Percentiles rank a stretch among this genome's conserved stretches.
Conservation (phyloP, 2,113 vertebrate genomes). For the Corvus cornix region DNA sequence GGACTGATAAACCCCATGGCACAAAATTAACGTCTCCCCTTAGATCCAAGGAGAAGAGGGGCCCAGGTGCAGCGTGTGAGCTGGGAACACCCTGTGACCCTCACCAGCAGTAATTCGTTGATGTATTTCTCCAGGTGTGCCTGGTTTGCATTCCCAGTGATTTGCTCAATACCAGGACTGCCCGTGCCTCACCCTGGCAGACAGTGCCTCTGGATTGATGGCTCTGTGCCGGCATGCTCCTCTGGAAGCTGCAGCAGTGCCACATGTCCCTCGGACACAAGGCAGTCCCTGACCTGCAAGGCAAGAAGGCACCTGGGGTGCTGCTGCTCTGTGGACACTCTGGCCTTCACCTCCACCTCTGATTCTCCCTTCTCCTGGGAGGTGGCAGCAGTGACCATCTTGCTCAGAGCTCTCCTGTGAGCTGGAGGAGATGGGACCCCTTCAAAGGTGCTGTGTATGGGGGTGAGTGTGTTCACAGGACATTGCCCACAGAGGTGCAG, state of each 20-base stretch:
- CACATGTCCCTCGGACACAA: neutral
- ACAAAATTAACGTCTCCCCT: neutral
- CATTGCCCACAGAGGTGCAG: neutral
- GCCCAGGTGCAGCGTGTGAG: neutral
- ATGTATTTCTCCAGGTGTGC: neutral
- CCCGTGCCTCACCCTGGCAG: neutral
- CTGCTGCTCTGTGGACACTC: neutral
- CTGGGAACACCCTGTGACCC: neutral
- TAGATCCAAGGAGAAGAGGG: neutral
- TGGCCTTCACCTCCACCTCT: neutral
- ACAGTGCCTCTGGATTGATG: neutral
- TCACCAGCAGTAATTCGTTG: neutral
- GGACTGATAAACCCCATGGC: neutral
- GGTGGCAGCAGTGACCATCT: neutral
- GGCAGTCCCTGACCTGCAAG: rapidly evolving
- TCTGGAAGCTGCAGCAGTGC: neutral
- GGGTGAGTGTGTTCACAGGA: neutral
- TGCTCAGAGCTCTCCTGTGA: neutral
- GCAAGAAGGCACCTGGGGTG: neutral
- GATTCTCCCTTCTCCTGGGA: neutral
- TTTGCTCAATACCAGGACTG: neutral
- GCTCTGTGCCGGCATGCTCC: rapidly evolving
- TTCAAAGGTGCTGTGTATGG: neutral
- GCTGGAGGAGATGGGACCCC: neutral
- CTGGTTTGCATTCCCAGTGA: neutral